These are phyloP conservation scores for Abscondita cerata DNA, from an alignment of 2,888 invertebrate genomes.

Conservation along the genomic window DNA sequence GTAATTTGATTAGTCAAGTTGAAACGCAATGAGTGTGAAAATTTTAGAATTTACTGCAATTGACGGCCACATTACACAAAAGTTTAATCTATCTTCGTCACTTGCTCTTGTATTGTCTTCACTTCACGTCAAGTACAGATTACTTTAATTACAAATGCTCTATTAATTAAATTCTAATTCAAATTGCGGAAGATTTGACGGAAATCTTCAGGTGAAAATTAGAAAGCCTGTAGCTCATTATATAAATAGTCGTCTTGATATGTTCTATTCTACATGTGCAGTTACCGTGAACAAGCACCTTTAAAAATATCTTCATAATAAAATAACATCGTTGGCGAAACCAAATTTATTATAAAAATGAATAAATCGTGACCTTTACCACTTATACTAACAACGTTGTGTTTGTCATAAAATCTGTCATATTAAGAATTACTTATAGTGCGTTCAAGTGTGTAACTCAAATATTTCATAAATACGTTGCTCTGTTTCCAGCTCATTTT, in stretches of 20 bases:
- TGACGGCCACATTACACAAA: slow-evolving; percentile 42
- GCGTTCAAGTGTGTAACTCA: slow-evolving; percentile 42
- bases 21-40: background rate
- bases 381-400: background rate
- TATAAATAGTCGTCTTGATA: slow-evolving; percentile 29
- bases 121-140: slow-evolving; percentile 44
- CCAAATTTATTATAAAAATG: no score
- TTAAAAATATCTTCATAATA: slow-evolving; percentile 4
- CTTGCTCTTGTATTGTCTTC: slow-evolving; percentile 42
- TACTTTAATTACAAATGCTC: background rate
- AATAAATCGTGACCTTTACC: background rate
- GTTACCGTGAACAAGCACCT: slow-evolving; percentile 17
- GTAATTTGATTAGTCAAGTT: slow-evolving; percentile 20
- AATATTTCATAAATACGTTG: slow-evolving; percentile 46
- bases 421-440: slow-evolving; percentile 38
- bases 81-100: slow-evolving; percentile 46
- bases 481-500: slow-evolving; percentile 45
- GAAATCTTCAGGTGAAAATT: background rate
- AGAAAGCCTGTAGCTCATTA: background rate
- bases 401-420: slow-evolving; percentile 30
- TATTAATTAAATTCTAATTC: slow-evolving; percentile 33
- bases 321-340: no score
- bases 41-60: slow-evolving; percentile 12
- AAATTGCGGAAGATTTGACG: slow-evolving; percentile 39
- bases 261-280: slow-evolving; percentile 26